These are phyloP conservation scores for Ceramica pisi DNA, from an alignment of 2,888 invertebrate genomes.

Conservation along the genomic window DNA sequence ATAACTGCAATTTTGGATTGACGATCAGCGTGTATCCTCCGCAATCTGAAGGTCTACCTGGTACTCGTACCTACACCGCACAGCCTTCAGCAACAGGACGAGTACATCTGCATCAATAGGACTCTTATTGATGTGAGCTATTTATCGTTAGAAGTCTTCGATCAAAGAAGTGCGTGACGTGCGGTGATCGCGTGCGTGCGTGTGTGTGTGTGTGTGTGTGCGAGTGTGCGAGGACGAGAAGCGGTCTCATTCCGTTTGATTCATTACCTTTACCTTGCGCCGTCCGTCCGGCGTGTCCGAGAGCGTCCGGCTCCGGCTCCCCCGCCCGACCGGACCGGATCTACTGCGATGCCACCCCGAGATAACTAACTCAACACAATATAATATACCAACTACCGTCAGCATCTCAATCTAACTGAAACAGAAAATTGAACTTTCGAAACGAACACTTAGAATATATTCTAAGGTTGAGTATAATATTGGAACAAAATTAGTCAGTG, in stretches of 20 bases:
- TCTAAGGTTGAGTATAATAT: too few relatives aligned
- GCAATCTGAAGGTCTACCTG: not conserved
- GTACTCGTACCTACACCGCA: too few relatives aligned
- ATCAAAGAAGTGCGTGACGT: constrained; percentile 18
- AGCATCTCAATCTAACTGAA: not conserved
- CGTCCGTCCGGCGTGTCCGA: constrained; percentile 10
- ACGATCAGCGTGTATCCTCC: too few relatives aligned
- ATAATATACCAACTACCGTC: constrained; percentile 15
- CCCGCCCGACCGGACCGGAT: constrained; percentile 33
- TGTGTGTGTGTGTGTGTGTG: not conserved
- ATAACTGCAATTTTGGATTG: not conserved
- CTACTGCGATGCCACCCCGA: constrained; percentile 35
- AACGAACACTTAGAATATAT: too few relatives aligned
- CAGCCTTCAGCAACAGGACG: not conserved
- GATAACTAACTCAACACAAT: constrained; percentile 26
- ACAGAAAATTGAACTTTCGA: not conserved
- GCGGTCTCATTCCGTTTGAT: constrained; percentile 46
- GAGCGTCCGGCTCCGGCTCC: not conserved
- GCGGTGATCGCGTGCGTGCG: not conserved
- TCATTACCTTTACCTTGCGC: constrained; percentile 39
- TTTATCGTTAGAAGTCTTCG: constrained; percentile 9
- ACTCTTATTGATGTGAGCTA: not conserved
- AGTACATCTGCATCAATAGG: not conserved
- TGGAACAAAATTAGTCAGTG: too few relatives aligned
- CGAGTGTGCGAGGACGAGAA: constrained; percentile 11